phyloP scores from a whole-genome alignment of 2,888 invertebrate species.

The Drosophila bunnanda region DNA sequence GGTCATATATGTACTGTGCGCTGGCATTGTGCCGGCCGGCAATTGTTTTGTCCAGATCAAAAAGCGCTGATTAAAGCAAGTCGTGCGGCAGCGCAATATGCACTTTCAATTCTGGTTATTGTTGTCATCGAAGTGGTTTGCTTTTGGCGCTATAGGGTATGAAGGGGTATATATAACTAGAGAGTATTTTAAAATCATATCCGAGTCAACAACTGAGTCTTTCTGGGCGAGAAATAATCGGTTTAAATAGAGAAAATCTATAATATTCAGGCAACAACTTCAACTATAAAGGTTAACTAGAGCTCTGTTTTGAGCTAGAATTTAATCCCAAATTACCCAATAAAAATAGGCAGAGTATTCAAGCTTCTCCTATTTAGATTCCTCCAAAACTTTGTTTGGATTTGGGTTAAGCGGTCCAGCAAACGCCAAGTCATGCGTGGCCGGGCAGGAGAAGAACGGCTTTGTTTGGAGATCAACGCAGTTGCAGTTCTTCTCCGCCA shows the following conservation, averaged over 20 bases:
- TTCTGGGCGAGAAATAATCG: neutral
- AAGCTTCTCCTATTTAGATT: neutral
- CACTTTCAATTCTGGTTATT: constrained; percentile 53
- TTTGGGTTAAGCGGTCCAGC: constrained; percentile 77
- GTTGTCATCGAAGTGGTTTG: constrained; percentile 57
- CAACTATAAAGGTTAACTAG: neutral
- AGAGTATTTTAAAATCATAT: too few species aligned
- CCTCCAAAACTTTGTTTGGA: constrained; percentile 40
- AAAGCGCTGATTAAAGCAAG: constrained; percentile 74
- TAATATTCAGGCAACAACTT: neutral
- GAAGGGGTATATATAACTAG: neutral
- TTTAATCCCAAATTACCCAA: neutral
- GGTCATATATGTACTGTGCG: constrained; percentile 11
- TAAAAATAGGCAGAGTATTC: neutral
- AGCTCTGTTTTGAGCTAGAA: too few species aligned
- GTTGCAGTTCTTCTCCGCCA: constrained; percentile 51
- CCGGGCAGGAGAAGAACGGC: constrained; percentile 45
- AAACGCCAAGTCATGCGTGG: constrained; percentile 74
- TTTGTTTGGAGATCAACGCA: constrained; percentile 46
- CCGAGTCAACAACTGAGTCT: neutral
- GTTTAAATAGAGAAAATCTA: neutral
- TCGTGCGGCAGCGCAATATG: constrained; percentile 59
- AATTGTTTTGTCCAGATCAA: constrained; percentile 71
- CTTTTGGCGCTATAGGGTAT: constrained; percentile 30
- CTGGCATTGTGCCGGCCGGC: constrained; percentile 68